Base-by-base conservation (phyloP, 2,113 vertebrate species). In the Alligator mississippiensis region DNA sequence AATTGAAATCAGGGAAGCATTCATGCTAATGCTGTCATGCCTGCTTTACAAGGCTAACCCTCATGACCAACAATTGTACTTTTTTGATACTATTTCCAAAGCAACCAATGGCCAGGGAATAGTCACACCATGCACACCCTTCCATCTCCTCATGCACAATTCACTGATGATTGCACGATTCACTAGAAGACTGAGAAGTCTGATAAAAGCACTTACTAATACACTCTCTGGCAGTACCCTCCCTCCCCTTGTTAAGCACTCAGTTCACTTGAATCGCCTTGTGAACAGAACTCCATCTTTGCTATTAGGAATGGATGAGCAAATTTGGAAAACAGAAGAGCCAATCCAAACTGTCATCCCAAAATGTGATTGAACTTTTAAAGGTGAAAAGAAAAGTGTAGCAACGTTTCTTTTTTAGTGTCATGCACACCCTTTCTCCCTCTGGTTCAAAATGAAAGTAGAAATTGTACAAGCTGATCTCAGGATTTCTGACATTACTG, bases 51-150 rank as follows among this genome's bases (percentile, higher is more conserved):
- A 96, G 89, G 95, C 94, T 79, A 96, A 95, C 96, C 95, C 90
- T 95, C 96, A 96, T 97, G 95, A 96, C 95, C 95, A 95, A 92
- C 95, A 96, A 96, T 93, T 94, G 95, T 93, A 94, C 82, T 74
- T 85, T 85, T 55, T 96, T 94, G 94, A 95, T 86, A 87, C 70
- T 82, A 96, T 95, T 93, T 96, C 88, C 5, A 2, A 90, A 93
- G 91, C 88, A 89, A 93, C 75, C 16, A 18, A 77, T 61, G 54
- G 59, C 94, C 87, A 72, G 96, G 81, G 96, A 94, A 95, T 25
- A 62, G 90, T 90, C 60, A 94, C 88, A 93, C 94, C 82, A 80
- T 83, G 80, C 92, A 87, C 77, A 82, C 88, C n/a, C 93, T 78
- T 88, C 59, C 82, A 83, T 89, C 95, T 93, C 72, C 88, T 91